These are phyloP conservation scores for Melanophora roralis DNA, from an alignment of 2,888 invertebrate species.

Conservation along the genomic window DNA sequence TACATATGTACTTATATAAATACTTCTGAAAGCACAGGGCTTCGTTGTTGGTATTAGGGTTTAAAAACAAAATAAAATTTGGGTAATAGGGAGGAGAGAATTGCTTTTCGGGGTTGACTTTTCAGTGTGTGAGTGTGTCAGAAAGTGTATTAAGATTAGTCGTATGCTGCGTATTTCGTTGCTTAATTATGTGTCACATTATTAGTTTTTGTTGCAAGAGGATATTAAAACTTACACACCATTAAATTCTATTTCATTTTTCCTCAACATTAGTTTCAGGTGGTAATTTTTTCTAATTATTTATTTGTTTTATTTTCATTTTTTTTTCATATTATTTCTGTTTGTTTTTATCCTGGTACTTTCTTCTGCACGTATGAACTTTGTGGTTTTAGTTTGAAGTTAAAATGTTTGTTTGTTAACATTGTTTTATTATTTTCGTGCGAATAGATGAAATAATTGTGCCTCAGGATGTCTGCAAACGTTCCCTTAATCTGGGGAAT, in stretches of 20 bases:
- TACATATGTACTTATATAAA: background rate
- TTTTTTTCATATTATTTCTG: background rate
- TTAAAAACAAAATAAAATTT: background rate
- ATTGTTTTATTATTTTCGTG: background rate
- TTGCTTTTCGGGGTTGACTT: conserved; percentile 24
- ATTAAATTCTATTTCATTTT: conserved; percentile 60
- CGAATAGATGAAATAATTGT: background rate
- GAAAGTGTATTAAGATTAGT: background rate
- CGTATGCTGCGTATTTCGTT: conserved; percentile 27
- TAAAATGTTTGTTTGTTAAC: background rate
- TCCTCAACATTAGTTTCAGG: conserved; percentile 64
- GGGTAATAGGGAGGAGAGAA: background rate
- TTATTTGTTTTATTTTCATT: background rate
- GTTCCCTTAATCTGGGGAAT: background rate
- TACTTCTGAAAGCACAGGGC: too few relatives aligned
- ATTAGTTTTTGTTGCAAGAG: conserved; percentile 45
- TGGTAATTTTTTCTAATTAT: conserved; percentile 63
- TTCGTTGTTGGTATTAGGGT: background rate
- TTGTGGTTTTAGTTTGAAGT: conserved; percentile 38
- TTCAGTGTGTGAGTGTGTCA: background rate
- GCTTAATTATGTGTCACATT: conserved; percentile 49
- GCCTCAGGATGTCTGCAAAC: background rate
- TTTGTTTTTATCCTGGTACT: background rate
- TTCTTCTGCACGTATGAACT: conserved; percentile 10
- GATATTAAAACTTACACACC: conserved; percentile 58